Percentiles rank a stretch among this genome's conserved stretches.
Evolutionary conservation across 2,888 invertebrate genomes (phyloP).

Genomic region (Heliconius ismenius): DNA sequence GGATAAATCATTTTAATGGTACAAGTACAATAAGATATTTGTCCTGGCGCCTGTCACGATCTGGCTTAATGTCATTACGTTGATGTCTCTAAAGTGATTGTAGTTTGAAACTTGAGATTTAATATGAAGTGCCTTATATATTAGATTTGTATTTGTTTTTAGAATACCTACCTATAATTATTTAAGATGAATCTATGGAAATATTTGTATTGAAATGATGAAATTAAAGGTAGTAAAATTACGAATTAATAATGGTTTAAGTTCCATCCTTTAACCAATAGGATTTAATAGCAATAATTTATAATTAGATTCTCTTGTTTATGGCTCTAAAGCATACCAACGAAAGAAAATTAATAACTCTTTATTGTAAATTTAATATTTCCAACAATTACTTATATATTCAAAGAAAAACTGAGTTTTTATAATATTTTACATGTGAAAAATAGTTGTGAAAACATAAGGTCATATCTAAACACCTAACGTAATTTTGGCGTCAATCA

Average conservation of each 20-base stretch:
- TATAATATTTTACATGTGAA: background rate
- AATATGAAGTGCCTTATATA: background rate
- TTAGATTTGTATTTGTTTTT: background rate
- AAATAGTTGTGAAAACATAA: background rate
- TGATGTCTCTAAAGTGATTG: conserved; percentile 15
- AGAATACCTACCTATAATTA: background rate
- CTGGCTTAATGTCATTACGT: conserved; percentile 10
- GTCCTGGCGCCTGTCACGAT: background rate
- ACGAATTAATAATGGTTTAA: too few species aligned
- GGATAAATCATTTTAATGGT: conserved; percentile 16
- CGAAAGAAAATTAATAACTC: too few species aligned
- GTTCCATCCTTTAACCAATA: too few species aligned
- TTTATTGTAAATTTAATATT: too few species aligned
- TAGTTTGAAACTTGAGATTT: background rate
- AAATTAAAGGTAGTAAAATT: too few species aligned
- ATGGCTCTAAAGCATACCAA: too few species aligned
- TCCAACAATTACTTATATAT: too few species aligned
- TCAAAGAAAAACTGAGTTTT: too few species aligned
- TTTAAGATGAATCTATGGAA: too few species aligned
- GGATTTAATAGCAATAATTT: too few species aligned
- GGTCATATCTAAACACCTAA: background rate
- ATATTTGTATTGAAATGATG: too few species aligned
- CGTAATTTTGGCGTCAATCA: conserved; percentile 24
- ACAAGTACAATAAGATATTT: conserved; percentile 3
- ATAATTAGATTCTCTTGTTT: too few species aligned